These are phyloP conservation scores for Martes martes DNA, from an alignment of 2,113 vertebrate genomes.

Conservation along the genomic window DNA sequence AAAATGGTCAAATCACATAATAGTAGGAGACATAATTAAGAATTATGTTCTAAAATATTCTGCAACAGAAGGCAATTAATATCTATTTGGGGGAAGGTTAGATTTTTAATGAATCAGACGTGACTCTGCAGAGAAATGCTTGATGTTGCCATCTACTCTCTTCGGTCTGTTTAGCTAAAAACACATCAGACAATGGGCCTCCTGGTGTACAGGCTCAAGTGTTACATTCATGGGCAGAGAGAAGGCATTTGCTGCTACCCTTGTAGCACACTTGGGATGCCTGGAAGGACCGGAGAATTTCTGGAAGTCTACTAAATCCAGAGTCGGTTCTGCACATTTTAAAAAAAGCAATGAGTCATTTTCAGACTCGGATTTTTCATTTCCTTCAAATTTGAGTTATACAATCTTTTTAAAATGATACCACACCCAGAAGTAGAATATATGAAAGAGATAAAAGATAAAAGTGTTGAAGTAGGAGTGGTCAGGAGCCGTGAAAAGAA, in stretches of 20 bases:
- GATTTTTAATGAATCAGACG: constrained; percentile 54
- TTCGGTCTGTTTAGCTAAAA: constrained; percentile 26
- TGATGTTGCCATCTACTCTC: neutral
- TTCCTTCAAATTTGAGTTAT: neutral
- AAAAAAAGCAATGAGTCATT: constrained; percentile 1
- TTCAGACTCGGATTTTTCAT: neutral
- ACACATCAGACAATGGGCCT: neutral
- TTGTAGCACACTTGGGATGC: neutral
- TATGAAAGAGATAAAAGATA: constrained; percentile 17
- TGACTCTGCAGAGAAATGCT: constrained; percentile 27
- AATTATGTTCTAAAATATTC: constrained; percentile 56
- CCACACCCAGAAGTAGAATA: neutral
- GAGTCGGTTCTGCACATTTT: neutral
- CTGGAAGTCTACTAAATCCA: neutral
- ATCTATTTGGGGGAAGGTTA: constrained; percentile 30
- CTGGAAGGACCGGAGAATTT: neutral
- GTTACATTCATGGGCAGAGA: neutral
- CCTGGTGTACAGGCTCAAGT: neutral
- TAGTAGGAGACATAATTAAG: constrained; percentile 54
- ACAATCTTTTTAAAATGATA: neutral
- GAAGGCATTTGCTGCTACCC: neutral
- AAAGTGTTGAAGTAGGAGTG: neutral
- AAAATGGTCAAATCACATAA: constrained; percentile 55
- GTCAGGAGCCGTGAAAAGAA: neutral
- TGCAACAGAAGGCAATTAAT: constrained; percentile 74